Base-by-base conservation (phyloP, 2,113 vertebrate species). In the Pelusios castaneus region DNA sequence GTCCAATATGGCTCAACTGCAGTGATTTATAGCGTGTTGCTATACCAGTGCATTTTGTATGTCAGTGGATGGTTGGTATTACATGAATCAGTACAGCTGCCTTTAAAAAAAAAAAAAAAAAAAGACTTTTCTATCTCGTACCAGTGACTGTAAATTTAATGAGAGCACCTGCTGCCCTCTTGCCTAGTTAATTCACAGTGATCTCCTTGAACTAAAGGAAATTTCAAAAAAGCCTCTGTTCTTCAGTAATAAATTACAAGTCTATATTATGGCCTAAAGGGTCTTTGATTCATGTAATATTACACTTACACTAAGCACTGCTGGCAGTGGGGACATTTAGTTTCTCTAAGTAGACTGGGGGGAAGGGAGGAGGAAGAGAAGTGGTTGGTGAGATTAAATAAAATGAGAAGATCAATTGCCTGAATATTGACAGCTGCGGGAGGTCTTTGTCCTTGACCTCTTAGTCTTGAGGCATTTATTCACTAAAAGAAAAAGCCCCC, bases 271-370 rank as follows among this genome's bases (percentile, higher is more conserved):
- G 97, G 96, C 97, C 97, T 96, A 94, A 98, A 97, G 94, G 95
- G 91, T 82, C 97, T 98, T 98, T 98, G 97, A 98, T 98, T 98
- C 96, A 89, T 97, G 97, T 98, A 97, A 98, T 97, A 97, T 98
- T 98, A 97, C 91, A 96, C 96, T 98, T 97, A 95, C 86, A 84
- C 93, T 96, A 97, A 98, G 96, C 95, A 96, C 92, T 97, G 93
- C 93, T 96, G 96, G 97, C 96, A 97, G 97, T 92, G 89, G 96
- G 94, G 92, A 97, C 91, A 92, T 97, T 97, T 95, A 93, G 96
- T 95, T 98, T 98, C 85, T 94, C 86, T 96, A 96, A 98, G 96
- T 76, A 97, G 90, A 79, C 80, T 90, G 85, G 75, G 91, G 85
- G 87, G 85, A 92, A 31, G 86, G 84, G 67, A 60, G 49, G 80